These are phyloP conservation scores for Rhegmatorhina hoffmannsi DNA, from an alignment of 2,113 vertebrate species.

Conservation along the genomic window DNA sequence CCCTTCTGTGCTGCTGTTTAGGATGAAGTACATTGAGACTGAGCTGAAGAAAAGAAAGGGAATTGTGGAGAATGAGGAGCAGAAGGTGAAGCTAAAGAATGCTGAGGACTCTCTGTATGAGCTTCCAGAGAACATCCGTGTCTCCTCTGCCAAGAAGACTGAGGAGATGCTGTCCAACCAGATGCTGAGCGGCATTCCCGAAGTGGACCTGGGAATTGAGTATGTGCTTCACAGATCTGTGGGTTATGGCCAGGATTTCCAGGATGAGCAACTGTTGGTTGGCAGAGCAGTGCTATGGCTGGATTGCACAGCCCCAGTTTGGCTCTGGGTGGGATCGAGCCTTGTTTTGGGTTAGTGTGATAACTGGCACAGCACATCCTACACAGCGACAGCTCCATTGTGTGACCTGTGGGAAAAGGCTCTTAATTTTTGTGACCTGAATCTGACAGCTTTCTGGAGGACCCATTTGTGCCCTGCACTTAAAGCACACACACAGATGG, in stretches of 20 bases:
- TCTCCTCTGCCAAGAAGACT: constrained; percentile 95
- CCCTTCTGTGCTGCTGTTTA: constrained; percentile 10
- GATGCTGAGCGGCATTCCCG: constrained; percentile 97
- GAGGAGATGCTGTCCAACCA: constrained; percentile 99
- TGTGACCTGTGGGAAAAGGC: not conserved
- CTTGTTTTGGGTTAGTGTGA: not conserved
- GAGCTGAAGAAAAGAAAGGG: constrained; percentile 97
- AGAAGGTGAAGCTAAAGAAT: constrained; percentile 91
- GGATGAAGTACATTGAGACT: constrained; percentile 99
- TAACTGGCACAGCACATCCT: not conserved
- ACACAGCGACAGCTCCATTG: not conserved
- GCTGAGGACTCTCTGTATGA: constrained; percentile 95
- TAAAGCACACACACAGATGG: not conserved
- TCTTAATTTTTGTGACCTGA: not conserved
- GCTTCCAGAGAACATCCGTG: constrained; percentile 92
- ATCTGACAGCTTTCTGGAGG: not conserved
- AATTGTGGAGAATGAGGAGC: constrained; percentile 89
- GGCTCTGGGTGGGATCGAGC: not conserved
- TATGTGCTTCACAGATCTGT: constrained; percentile 59
- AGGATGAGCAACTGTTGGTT: not conserved
- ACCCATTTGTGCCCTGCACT: not conserved
- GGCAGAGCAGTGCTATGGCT: rapidly evolving
- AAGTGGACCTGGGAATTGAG: constrained; percentile 97
- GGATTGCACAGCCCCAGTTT: not conserved
- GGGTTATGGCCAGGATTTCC: not conserved